Evolutionary conservation across 1,140 invertebrate species (phyloP), one percentile per base, ranked within the genome.

Genomic region (Philotrypesis tridentata): DNA sequence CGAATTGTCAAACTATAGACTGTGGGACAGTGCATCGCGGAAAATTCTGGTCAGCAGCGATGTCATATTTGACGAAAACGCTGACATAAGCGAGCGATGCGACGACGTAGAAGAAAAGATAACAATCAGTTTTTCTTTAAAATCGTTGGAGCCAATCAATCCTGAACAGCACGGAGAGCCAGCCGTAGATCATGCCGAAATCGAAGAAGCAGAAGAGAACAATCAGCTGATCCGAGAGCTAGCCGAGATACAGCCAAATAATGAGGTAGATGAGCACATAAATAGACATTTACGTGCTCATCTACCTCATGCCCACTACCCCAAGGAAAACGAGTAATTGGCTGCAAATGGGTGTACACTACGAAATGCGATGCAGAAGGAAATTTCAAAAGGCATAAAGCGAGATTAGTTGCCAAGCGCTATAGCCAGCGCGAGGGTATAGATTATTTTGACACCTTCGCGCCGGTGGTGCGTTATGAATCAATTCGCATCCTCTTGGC

Each of bases 401-500:
- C 67, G 7, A 70, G 67, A 37, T 29, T 70, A 11, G 67, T 70
- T 12, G 67, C 67, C 8, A 70, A 12, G 33, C 27, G 67, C 9
- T 70, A 31, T 29, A 1, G 31, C 8, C 67, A 70, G 31, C 27
- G 31, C 9, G 31, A 70, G 33, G 67, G 29, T 33, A 70, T 70
- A 31, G 67, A 70, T 70, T 70, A 33, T 70, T 70, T 33, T 14
- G 67, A 70, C 17, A 70, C 67, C 2, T 65, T 65, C 12, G 25
- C n/a, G 17, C 63, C 63, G 1, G 63, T 65, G 2, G 63, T 23
- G 2, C 67, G 67, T 6, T 37, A 70, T n/a, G 67, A 33, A 37
- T 70, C 67, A 70, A n/a, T n/a, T n/a, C n/a, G n/a, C n/a, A n/a
- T n/a, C n/a, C n/a, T n/a, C n/a, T n/a, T n/a, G n/a, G n/a, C n/a